Percentiles rank a stretch among this genome's conserved stretches.
phyloP scores from a whole-genome alignment of 2,888 invertebrate species.

The Druceiella hillmani region DNA sequence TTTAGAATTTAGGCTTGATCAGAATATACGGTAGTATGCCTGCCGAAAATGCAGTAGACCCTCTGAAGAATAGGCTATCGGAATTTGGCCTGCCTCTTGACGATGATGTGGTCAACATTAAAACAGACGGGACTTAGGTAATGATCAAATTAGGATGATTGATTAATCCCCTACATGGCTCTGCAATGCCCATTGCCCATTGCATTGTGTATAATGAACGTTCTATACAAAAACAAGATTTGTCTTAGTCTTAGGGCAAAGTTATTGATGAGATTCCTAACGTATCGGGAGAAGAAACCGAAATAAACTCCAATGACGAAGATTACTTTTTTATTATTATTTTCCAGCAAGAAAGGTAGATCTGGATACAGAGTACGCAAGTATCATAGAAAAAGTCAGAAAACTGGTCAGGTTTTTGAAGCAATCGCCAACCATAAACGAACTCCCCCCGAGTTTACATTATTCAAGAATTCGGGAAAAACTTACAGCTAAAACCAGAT shows the following conservation, averaged over 20 bases:
- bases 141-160: slow-evolving; percentile 26
- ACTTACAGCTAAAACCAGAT: slow-evolving; percentile 12
- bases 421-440: neutral
- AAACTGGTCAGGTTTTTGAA: no score
- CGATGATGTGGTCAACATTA: slow-evolving; percentile 26
- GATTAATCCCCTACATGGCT: slow-evolving; percentile 23
- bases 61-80: slow-evolving; percentile 20
- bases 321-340: slow-evolving; percentile 11
- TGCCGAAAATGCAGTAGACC: slow-evolving; percentile 18
- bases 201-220: slow-evolving; percentile 22
- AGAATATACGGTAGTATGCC: slow-evolving; percentile 24
- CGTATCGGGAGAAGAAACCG: slow-evolving; percentile 5
- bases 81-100: slow-evolving; percentile 24
- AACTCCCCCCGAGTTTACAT: slow-evolving; percentile 4
- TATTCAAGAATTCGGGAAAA: slow-evolving; percentile 13
- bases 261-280: slow-evolving; percentile 7
- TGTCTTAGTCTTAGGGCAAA: slow-evolving; percentile 5
- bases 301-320: slow-evolving; percentile 9
- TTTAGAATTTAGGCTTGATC: slow-evolving; percentile 21
- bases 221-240: slow-evolving; percentile 20
- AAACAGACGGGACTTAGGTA: slow-evolving; percentile 26
- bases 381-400: slow-evolving; percentile 19
- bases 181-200: slow-evolving; percentile 22
- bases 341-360: slow-evolving; percentile 12
- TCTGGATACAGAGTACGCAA: slow-evolving; percentile 13